A percentile compares a stretch with the other conserved stretches of the same genome.
Evolutionary conservation across 2,113 vertebrate genomes (phyloP).

Genomic region (Acinonyx jubatus): DNA sequence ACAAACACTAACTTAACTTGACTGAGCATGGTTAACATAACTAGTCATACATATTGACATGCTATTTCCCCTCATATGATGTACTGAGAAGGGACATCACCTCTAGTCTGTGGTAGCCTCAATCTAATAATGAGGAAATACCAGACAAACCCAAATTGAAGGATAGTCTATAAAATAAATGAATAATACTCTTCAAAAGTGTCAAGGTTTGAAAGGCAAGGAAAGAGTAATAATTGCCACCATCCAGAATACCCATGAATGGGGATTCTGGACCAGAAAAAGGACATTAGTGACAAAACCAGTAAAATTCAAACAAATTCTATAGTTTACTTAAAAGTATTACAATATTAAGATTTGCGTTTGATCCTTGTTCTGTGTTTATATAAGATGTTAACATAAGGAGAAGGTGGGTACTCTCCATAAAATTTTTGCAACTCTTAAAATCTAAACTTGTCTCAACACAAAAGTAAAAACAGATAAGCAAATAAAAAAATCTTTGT

Average conservation of each 20-base stretch:
- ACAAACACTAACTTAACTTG: not conserved
- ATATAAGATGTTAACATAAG: not conserved
- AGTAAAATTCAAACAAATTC: not conserved
- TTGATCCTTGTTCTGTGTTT: not conserved
- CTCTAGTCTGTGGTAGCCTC: not conserved
- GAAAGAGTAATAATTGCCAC: not conserved
- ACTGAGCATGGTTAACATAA: not conserved
- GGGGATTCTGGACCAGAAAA: not conserved
- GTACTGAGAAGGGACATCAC: not conserved
- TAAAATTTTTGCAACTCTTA: not conserved
- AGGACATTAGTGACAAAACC: not conserved
- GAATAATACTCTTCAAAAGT: not conserved
- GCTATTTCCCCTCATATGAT: not conserved
- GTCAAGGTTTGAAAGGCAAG: not conserved
- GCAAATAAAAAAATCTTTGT: constrained; percentile 30
- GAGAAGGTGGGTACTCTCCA: not conserved
- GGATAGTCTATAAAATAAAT: not conserved
- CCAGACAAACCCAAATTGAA: not conserved
- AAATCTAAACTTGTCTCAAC: constrained; percentile 19
- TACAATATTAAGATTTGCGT: not conserved
- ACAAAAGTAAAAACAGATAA: constrained; percentile 33
- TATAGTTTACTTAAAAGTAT: not conserved
- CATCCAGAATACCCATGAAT: not conserved
- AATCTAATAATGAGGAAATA: not conserved
- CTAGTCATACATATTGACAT: not conserved